Percentiles rank a stretch among this genome's conserved stretches.
Evolutionary conservation across 2,888 invertebrate genomes (phyloP).

Genomic region (Saturnia pavonia): DNA sequence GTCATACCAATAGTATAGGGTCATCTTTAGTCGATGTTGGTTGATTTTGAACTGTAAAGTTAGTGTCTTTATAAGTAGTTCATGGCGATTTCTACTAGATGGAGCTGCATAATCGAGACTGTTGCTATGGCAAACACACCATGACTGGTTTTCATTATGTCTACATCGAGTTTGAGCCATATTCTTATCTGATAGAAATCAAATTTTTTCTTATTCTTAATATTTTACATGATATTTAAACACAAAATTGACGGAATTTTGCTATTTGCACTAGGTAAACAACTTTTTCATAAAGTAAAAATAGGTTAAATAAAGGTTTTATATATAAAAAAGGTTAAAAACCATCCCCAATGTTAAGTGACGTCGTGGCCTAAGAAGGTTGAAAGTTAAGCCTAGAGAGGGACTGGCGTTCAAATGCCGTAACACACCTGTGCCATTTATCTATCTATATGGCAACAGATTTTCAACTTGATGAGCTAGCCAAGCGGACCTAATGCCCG

Average conservation of each 20-base stretch:
- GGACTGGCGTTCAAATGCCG: not conserved
- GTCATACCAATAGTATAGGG: no score
- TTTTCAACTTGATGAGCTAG: not conserved
- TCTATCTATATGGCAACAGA: not conserved
- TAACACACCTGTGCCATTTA: not conserved
- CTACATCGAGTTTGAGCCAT: constrained; percentile 10
- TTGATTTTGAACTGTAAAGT: not conserved
- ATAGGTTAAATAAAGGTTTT: no score
- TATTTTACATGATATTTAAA: no score
- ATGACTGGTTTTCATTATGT: no score
- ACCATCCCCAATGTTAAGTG: not conserved
- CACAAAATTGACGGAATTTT: no score
- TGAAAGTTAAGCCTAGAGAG: not conserved
- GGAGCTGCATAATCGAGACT: not conserved
- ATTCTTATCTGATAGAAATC: no score
- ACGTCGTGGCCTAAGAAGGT: not conserved
- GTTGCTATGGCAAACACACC: no score
- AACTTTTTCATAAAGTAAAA: no score
- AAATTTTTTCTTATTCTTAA: no score
- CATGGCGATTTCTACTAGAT: not conserved
- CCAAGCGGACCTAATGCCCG: not conserved
- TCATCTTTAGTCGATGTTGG: no score
- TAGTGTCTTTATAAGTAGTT: not conserved
- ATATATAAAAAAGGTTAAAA: no score
- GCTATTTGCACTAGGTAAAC: no score